Conservation (phyloP, 2,113 vertebrate genomes). For the Stomatorhinus ivindoensis region DNA sequence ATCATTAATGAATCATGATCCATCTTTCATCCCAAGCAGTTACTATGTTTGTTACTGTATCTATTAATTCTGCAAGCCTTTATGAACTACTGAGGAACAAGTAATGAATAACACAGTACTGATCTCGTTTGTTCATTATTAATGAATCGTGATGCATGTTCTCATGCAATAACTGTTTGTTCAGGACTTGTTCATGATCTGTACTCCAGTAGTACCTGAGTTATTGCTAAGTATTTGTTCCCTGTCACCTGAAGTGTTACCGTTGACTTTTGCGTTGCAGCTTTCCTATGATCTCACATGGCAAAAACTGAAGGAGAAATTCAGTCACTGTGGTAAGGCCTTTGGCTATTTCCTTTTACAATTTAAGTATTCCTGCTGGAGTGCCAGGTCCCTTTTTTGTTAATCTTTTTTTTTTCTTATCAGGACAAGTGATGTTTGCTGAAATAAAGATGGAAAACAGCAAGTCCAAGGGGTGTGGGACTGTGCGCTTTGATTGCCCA, state of each 20-base stretch:
- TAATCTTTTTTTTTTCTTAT: background rate
- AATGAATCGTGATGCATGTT: background rate
- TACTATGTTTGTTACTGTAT: background rate
- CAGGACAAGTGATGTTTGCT: slow-evolving; percentile 96
- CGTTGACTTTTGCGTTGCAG: slow-evolving; percentile 51
- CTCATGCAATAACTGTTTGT: background rate
- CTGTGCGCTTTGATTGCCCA: slow-evolving; percentile 86
- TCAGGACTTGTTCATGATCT: slow-evolving; percentile 3
- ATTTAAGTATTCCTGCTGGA: background rate
- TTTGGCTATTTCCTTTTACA: background rate
- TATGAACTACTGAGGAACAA: background rate
- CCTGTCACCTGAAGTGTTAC: background rate
- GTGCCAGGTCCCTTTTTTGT: background rate
- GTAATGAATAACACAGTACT: background rate
- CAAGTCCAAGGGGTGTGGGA: slow-evolving; percentile 95
- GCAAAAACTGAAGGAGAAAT: slow-evolving; percentile 98
- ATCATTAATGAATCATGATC: background rate
- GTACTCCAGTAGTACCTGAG: background rate
- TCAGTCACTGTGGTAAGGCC: slow-evolving; percentile 91
- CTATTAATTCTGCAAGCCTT: background rate
- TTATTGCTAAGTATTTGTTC: background rate
- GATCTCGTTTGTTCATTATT: background rate
- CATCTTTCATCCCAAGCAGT: background rate
- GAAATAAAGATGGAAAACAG: slow-evolving; percentile 99
- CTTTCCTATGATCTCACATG: slow-evolving; percentile 95